Base-by-base conservation (phyloP, 2,113 vertebrate species). In the Sminthopsis crassicaudata region DNA sequence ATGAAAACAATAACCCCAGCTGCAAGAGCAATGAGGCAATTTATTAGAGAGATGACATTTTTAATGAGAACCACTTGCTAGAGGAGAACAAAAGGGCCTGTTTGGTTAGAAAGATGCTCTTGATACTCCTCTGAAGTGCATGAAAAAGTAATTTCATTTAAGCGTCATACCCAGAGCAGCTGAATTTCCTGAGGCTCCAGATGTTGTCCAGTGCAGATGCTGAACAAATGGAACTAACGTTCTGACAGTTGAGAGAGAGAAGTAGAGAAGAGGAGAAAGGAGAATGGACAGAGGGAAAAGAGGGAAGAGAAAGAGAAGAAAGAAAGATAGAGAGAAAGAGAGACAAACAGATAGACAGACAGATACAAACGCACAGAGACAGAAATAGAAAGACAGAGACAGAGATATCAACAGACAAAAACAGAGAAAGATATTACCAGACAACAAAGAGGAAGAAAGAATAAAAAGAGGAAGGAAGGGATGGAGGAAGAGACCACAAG, bases 21-120 rank as follows among this genome's bases (percentile, higher is more conserved):
- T 99, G 99, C 97, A 98, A 98, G 98, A 98, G 98, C 98, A 98
- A 98, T 97, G 96, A 98, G 98, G 98, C 98, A 98, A 99, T 99
- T 99, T 99, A 99, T 99, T 99, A 99, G 97, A 98, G 98, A 99
- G 98, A 99, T 99, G 99, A 99, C 99, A 99, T 98, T 98, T 98
- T 98, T 99, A 99, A 99, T 99, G 98, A 99, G 98, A 99, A 99
- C 98, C 99, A 99, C 98, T 99, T 99, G 99, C 98, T 98, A 97
- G 98, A 97, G 97, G 98, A 99, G 98, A 99, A 99, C 98, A 99
- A 99, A 98, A 99, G 98, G 97, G 98, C 97, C 97, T 98, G 98
- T 98, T 98, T 98, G 97, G 98, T 98, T 97, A 98, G 97, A 98
- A 97, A 94, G 98, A 98, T 98, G 97, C 98, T 99, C 98, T 98